Base-by-base conservation (phyloP, 2,113 vertebrate genomes). In the Notarius lentiginosus region DNA sequence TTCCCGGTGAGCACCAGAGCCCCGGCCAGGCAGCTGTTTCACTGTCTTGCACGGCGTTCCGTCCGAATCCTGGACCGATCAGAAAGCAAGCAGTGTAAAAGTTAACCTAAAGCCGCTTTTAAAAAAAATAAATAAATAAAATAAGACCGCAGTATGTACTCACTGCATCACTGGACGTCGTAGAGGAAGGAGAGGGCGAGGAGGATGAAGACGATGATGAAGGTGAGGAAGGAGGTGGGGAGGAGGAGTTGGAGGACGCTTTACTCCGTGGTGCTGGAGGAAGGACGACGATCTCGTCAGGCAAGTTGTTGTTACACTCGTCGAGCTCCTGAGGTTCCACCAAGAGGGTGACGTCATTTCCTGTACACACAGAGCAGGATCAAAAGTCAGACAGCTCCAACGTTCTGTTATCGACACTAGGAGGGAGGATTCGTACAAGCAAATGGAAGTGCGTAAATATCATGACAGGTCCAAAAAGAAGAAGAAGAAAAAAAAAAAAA, bases 111-210 rank as follows among this genome's bases (percentile, higher is more conserved):
- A 56, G 55, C 55, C 11, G 1, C 55, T 2, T 56, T n/a, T n/a
- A n/a, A n/a, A 0, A 12, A 2, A 10, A 2, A 12, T 56, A 12
- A 56, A 12, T 12, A 12, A 12, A 30, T 30, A 30, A 30, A 30
- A 30, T 30, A 30, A 41, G 4, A 41, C 4, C 41, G 15, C 22
- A 2, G 81, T 41, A 0, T 34, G 83, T 86, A 97, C 97, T 97
- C 92, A 99, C 98, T 76, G 96, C 97, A 14, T 99, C 98, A 49
- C 97, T 99, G 90, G 97, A 99, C 90, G 97, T 97, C 93, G 97
- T 97, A 81, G 96, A 92, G 0, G 96, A 96, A 86, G 97, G 97
- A 79, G 97, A 97, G 0, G 96, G 96, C 0, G 97, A 96, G 20
- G 96, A 96, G 84, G 97, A 98, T 79, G 97, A 97, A 86, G 97